Conservation (phyloP, 2,113 vertebrate species). For the Scomber scombrus region DNA sequence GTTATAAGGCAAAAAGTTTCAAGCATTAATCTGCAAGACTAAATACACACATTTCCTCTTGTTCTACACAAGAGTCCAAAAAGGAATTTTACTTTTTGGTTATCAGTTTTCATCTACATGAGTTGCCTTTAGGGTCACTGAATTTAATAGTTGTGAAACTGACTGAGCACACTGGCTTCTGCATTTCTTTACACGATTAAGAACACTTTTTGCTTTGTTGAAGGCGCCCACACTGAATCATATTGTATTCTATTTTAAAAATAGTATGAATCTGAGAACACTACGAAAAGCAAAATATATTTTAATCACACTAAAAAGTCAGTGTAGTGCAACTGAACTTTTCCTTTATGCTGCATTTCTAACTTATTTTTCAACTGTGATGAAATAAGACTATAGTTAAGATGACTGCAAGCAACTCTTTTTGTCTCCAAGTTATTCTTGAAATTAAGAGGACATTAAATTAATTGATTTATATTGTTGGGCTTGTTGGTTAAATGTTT, state of each 20-base stretch:
- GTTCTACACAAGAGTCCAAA: neutral
- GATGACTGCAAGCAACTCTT: neutral
- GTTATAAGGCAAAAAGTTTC: neutral
- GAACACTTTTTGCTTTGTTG: neutral
- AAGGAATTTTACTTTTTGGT: neutral
- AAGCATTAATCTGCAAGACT: conserved; percentile 7
- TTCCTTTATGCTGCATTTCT: neutral
- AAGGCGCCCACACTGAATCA: neutral
- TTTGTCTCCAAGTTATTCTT: too few relatives aligned
- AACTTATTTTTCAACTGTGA: neutral
- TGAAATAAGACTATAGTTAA: neutral
- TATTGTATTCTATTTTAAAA: neutral
- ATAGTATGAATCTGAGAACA: neutral
- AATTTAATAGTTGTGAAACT: neutral
- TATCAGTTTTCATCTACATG: neutral
- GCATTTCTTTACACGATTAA: neutral
- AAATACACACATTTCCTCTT: neutral
- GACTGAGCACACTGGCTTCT: neutral
- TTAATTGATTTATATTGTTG: too few relatives aligned
- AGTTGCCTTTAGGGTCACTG: neutral
- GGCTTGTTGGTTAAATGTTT: too few relatives aligned
- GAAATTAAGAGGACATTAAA: too few relatives aligned
- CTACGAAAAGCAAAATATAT: neutral
- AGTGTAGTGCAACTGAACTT: neutral
- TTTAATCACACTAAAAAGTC: neutral